Percentiles rank a stretch among this genome's conserved stretches.
phyloP scores from a whole-genome alignment of 2,797 vertebrate genomes.

The Pangasius sanitwongsei region DNA sequence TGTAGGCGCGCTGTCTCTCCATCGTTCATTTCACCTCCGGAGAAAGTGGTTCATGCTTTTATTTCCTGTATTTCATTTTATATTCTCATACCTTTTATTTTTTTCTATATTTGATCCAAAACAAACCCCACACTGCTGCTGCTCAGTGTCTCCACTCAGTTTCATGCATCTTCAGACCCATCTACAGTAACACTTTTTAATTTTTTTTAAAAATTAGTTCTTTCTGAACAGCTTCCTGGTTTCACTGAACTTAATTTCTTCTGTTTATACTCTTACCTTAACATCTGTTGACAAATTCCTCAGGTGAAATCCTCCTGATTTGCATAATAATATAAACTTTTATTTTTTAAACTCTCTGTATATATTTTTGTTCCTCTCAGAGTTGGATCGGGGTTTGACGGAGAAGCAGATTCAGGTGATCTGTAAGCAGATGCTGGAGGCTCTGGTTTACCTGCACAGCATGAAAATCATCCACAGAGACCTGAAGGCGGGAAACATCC shows the following conservation, averaged over 20 bases:
- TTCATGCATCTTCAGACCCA: background rate
- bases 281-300: too few species aligned
- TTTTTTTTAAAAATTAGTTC: background rate
- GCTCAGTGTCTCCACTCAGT: background rate
- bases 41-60: background rate
- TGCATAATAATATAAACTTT: background rate
- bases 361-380: slow-evolving; percentile 65
- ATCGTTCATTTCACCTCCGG: background rate
- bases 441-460: slow-evolving; percentile 87
- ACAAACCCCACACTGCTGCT: background rate
- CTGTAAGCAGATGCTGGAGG: slow-evolving; percentile 94
- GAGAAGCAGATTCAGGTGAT: slow-evolving; percentile 94
- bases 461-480: slow-evolving; percentile 98
- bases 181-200: background rate
- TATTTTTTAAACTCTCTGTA: too few species aligned
- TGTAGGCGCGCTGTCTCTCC: background rate
- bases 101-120: background rate
- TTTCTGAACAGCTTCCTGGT: background rate
- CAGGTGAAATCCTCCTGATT: background rate
- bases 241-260: background rate
- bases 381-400: slow-evolving; percentile 88
- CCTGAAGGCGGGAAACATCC: slow-evolving; percentile 94
- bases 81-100: background rate
- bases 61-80: slow-evolving; percentile 2
- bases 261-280: background rate